Conservation (phyloP, 2,797 vertebrate species). For the Galago senegalensis region DNA sequence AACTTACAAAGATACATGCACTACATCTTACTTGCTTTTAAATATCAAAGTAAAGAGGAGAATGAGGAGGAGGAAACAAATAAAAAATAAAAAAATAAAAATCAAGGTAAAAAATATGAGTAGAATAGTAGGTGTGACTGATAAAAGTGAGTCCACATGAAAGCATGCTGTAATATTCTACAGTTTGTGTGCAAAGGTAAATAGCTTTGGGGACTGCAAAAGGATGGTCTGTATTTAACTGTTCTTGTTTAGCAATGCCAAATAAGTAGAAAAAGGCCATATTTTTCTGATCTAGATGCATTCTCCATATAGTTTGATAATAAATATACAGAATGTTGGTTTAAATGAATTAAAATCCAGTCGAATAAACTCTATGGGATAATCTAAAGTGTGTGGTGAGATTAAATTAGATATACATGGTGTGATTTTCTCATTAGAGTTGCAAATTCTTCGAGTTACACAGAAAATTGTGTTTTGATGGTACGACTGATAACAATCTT, state of each 20-base stretch:
- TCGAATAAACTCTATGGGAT: not conserved
- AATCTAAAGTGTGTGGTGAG: not conserved
- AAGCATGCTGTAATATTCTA: not conserved
- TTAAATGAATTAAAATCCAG: constrained; percentile 51
- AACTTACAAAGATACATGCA: constrained; percentile 13
- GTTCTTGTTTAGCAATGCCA: not conserved
- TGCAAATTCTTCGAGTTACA: constrained; percentile 15
- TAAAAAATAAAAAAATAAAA: not conserved
- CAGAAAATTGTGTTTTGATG: constrained; percentile 49
- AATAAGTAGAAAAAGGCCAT: not conserved
- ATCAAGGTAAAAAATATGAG: not conserved
- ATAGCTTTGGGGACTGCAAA: not conserved
- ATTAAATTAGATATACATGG: not conserved
- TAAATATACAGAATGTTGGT: not conserved
- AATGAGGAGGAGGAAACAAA: too few species aligned
- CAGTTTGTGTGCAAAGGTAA: constrained; percentile 1
- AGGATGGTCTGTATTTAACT: not conserved
- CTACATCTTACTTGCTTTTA: not conserved
- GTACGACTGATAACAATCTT: constrained; percentile 22
- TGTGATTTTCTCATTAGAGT: not conserved
- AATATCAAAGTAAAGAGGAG: not conserved
- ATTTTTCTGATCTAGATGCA: not conserved
- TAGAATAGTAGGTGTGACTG: not conserved
- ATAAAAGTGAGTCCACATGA: constrained; percentile 25
- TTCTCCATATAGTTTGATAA: constrained; percentile 50